Percentiles rank a stretch among this genome's conserved stretches.
phyloP scores from a whole-genome alignment of 2,797 vertebrate genomes.

The Macroramphosus scolopax region DNA sequence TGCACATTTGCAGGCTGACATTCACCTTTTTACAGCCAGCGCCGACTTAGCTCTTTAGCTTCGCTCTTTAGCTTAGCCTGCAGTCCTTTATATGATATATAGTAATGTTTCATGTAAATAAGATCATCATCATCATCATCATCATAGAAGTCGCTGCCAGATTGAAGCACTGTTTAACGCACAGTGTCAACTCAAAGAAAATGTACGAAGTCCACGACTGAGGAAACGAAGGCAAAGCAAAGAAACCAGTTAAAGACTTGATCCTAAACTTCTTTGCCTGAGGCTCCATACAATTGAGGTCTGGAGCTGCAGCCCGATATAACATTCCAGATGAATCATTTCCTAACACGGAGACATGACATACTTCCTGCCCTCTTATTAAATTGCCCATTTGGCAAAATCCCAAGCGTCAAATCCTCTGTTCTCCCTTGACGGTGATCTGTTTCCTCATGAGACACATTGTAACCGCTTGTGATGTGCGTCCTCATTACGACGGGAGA shows the following conservation, averaged over 20 bases:
- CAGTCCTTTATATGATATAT: too few species aligned
- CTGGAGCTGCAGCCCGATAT: slow-evolving; percentile 47
- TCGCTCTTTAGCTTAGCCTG: slow-evolving; percentile 20
- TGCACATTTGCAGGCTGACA: slow-evolving; percentile 18
- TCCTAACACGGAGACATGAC: slow-evolving; percentile 59
- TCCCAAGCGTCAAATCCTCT: slow-evolving; percentile 63
- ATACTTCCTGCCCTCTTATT: slow-evolving; percentile 74
- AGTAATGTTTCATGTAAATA: too few species aligned
- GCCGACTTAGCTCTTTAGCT: too few species aligned
- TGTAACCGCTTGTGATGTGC: slow-evolving; percentile 34
- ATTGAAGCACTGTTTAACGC: too few species aligned
- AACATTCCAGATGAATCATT: slow-evolving; percentile 66
- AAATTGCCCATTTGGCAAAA: slow-evolving; percentile 76
- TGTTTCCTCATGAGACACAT: slow-evolving; percentile 46
- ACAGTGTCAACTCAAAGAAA: too few species aligned
- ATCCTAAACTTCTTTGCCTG: slow-evolving; percentile 31
- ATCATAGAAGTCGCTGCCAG: too few species aligned
- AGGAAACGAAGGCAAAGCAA: slow-evolving; percentile 19
- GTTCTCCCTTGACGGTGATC: slow-evolving; percentile 53
- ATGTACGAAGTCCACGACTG: not conserved
- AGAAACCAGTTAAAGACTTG: slow-evolving; percentile 35
- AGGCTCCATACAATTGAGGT: slow-evolving; percentile 49
- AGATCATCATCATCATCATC: too few species aligned
- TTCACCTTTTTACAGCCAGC: slow-evolving; percentile 20
- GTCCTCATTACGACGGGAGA: slow-evolving; percentile 44